phyloP scores from a whole-genome alignment of 2,797 vertebrate genomes.

The Enteromius treurensis region DNA sequence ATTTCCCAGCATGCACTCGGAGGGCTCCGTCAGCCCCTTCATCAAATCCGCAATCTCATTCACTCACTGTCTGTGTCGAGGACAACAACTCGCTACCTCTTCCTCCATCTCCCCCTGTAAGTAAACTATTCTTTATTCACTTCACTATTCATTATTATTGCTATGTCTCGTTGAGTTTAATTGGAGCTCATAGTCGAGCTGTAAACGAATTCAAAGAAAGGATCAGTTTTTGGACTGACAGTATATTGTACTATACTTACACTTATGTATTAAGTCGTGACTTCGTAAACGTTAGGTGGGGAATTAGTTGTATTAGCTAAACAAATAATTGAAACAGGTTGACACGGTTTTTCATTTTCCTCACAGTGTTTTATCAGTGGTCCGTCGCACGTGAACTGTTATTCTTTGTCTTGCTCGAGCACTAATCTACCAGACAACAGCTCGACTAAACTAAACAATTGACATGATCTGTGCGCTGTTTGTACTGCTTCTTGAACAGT shows the following conservation, averaged over 20 bases:
- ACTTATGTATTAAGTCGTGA: constrained; percentile 22
- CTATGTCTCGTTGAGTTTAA: not conserved
- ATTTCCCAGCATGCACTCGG: constrained; percentile 66
- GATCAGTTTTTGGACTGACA: not conserved
- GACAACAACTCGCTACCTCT: constrained; percentile 76
- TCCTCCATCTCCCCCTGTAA: constrained; percentile 69
- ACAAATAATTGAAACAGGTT: not conserved
- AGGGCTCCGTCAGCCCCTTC: constrained; percentile 26
- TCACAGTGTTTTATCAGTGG: not conserved
- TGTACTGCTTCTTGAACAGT: constrained; percentile 8
- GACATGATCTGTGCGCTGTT: not conserved
- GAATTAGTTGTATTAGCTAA: not conserved
- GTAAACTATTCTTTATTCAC: constrained; percentile 54
- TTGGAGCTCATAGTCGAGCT: not conserved
- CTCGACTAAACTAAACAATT: constrained; percentile 17
- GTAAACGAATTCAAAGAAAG: not conserved
- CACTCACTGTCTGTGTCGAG: constrained; percentile 66
- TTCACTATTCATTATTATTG: not conserved
- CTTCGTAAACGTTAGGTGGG: not conserved
- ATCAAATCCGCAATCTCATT: constrained; percentile 69
- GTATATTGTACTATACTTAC: not conserved
- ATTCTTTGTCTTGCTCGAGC: constrained; percentile 51
- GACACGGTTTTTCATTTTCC: not conserved
- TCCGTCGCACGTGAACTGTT: constrained; percentile 7
- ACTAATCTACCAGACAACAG: constrained; percentile 15